phyloP scores from a whole-genome alignment of 1,140 invertebrate genomes.

The Cyphomyrmex costatus region DNA sequence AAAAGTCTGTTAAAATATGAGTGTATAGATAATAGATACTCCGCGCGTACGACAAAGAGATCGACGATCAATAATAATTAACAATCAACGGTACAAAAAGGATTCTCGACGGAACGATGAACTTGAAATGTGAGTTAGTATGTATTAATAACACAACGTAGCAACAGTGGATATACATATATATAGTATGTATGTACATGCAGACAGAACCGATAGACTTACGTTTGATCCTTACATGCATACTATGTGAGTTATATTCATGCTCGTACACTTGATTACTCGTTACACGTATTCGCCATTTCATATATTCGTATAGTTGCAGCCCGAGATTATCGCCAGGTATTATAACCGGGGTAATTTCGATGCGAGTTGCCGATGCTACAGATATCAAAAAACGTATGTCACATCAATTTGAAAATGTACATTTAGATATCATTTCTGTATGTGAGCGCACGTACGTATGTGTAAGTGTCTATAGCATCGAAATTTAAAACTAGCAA shows the following conservation, averaged over 20 bases:
- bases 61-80: slow-evolving; percentile 14
- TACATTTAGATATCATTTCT: background rate
- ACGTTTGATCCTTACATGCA: slow-evolving; percentile 33
- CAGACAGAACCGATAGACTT: slow-evolving; percentile 66
- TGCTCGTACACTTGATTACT: slow-evolving; percentile 43
- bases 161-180: slow-evolving; percentile 57
- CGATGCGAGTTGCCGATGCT: background rate
- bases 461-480: background rate
- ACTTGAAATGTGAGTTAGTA: slow-evolving; percentile 41
- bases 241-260: slow-evolving; percentile 38
- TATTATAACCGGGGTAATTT: slow-evolving; percentile 2
- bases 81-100: slow-evolving; percentile 13
- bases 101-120: slow-evolving; percentile 18
- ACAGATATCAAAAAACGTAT: background rate
- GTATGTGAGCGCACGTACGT: background rate
- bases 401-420: too few species aligned
- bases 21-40: slow-evolving; percentile 51
- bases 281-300: slow-evolving; percentile 36
- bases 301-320: slow-evolving; percentile 44
- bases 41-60: background rate
- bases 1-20: slow-evolving; percentile 30
- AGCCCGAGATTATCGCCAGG: slow-evolving; percentile 32
- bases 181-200: slow-evolving; percentile 57
- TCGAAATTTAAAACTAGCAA: background rate
- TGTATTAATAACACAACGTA: slow-evolving; percentile 67